phyloP scores from a whole-genome alignment of 2,888 invertebrate species.

The Habroteleia sp. region DNA sequence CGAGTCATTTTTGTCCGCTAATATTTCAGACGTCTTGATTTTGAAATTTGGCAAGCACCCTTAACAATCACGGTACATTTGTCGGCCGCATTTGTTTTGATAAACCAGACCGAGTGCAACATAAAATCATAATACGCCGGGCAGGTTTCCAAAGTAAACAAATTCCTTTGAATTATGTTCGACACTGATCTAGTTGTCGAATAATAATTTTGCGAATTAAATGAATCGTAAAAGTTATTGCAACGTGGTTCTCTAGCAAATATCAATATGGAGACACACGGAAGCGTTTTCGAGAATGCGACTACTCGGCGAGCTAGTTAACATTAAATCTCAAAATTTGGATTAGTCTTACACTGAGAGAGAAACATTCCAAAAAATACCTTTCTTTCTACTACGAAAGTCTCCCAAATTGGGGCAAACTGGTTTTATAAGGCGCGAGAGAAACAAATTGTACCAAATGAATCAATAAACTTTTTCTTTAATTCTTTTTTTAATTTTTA shows the following conservation, averaged over 20 bases:
- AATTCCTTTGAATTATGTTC: conserved; percentile 60
- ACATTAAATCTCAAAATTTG: too few relatives aligned
- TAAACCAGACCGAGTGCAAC: conserved; percentile 53
- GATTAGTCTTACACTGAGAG: too few relatives aligned
- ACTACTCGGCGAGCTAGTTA: too few relatives aligned
- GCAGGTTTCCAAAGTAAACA: conserved; percentile 60
- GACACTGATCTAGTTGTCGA: conserved; percentile 60
- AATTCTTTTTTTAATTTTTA: too few relatives aligned
- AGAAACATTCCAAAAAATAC: too few relatives aligned
- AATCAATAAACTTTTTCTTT: too few relatives aligned
- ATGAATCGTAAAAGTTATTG: conserved; percentile 41
- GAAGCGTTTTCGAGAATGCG: too few relatives aligned
- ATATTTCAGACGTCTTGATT: conserved; percentile 50
- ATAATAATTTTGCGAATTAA: conserved; percentile 57
- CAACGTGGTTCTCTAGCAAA: conserved; percentile 16
- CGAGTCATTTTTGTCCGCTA: conserved; percentile 20
- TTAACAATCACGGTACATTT: conserved; percentile 61
- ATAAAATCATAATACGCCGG: conserved; percentile 54
- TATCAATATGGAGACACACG: too few relatives aligned
- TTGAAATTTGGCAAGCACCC: conserved; percentile 59
- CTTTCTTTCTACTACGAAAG: too few relatives aligned
- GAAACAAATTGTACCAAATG: too few relatives aligned
- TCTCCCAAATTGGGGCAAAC: too few relatives aligned
- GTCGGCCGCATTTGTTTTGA: conserved; percentile 52
- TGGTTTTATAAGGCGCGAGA: too few relatives aligned